phyloP scores from a whole-genome alignment of 2,113 vertebrate species.

The Aptenodytes forsteri region DNA sequence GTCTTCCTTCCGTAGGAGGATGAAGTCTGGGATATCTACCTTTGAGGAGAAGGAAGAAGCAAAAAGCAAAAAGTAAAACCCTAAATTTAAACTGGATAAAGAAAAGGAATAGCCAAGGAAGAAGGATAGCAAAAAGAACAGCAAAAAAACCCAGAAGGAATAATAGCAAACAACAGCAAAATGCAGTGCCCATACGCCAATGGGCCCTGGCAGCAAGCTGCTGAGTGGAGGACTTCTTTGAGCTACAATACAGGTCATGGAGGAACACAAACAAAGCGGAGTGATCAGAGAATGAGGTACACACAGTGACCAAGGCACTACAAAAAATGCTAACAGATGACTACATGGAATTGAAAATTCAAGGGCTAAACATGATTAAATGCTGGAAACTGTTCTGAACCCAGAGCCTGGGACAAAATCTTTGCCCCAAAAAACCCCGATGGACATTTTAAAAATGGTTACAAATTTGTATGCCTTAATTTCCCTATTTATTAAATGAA shows the following conservation, averaged over 20 bases:
- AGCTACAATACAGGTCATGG: not conserved
- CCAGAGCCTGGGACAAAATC: not conserved
- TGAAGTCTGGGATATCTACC: not conserved
- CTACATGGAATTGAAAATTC: not conserved
- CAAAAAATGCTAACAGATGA: not conserved
- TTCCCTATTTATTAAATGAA: not conserved
- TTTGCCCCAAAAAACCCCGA: accelerated
- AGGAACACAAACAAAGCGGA: not conserved
- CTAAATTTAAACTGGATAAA: not conserved
- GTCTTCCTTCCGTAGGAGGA: not conserved
- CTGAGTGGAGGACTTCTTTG: not conserved
- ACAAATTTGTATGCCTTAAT: not conserved
- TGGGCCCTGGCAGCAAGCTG: not conserved
- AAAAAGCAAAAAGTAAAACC: not conserved
- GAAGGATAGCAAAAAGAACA: not conserved
- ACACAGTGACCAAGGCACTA: not conserved
- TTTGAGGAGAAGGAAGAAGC: not conserved
- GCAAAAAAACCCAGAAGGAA: accelerated
- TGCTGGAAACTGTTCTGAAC: not conserved
- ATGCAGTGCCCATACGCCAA: not conserved
- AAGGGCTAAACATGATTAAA: not conserved
- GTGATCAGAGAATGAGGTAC: not conserved
- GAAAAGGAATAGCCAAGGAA: not conserved
- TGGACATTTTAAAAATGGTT: not conserved
- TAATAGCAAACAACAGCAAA: not conserved